These are phyloP conservation scores for Sciurus carolinensis DNA, from an alignment of 2,797 vertebrate genomes.

Conservation along the genomic window DNA sequence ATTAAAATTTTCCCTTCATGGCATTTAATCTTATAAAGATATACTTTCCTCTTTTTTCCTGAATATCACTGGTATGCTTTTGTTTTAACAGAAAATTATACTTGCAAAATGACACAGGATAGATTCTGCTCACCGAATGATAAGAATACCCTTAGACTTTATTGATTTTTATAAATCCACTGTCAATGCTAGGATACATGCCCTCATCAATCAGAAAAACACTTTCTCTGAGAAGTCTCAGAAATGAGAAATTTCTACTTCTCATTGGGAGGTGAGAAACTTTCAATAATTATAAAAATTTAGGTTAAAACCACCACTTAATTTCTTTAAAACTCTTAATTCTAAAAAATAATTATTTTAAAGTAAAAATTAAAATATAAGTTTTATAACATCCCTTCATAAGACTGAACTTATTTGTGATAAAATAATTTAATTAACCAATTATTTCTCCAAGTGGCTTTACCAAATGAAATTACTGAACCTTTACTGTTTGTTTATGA, in stretches of 20 bases:
- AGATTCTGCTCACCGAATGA: conserved; percentile 25
- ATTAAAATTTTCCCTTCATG: not conserved
- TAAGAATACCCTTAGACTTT: not conserved
- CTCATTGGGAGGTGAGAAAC: not conserved
- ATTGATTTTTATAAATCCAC: conserved; percentile 42
- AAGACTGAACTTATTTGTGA: conserved; percentile 12
- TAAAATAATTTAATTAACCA: conserved; percentile 29
- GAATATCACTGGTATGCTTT: not conserved
- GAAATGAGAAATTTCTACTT: conserved; percentile 53
- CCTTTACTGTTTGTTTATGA: not conserved
- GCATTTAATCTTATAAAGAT: conserved; percentile 33
- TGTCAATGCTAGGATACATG: not conserved
- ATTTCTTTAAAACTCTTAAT: conserved; percentile 36
- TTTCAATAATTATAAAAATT: conserved; percentile 35
- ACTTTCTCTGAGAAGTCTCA: conserved; percentile 30
- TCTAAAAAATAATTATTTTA: conserved; percentile 41
- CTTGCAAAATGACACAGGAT: conserved; percentile 5
- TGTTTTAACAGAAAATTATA: conserved; percentile 49
- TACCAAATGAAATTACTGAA: conserved; percentile 46
- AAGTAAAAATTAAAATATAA: conserved; percentile 38
- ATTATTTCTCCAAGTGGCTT: conserved; percentile 45
- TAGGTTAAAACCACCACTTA: conserved; percentile 13
- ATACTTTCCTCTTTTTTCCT: not conserved
- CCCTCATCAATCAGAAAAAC: conserved; percentile 3
- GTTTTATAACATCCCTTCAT: not conserved